A percentile compares a stretch with the other conserved stretches of the same genome.
phyloP scores from a whole-genome alignment of 2,888 invertebrate species.

The Cetonia aurata region DNA sequence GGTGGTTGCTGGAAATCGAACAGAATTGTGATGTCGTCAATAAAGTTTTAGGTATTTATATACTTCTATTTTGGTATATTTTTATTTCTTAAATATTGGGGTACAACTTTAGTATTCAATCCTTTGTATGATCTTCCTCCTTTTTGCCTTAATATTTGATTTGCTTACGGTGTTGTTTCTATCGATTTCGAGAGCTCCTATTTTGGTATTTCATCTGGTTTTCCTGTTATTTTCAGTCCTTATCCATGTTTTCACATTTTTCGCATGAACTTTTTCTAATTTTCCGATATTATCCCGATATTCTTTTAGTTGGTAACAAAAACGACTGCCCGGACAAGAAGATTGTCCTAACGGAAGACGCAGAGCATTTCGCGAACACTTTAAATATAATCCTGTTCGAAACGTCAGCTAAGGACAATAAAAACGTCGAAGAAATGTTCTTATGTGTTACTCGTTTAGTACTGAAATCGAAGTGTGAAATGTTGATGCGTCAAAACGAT shows the following conservation, averaged over 20 bases:
- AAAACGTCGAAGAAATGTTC: constrained; percentile 98
- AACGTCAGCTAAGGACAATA: constrained; percentile 99
- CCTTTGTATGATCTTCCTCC: neutral
- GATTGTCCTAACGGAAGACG: constrained; percentile 97
- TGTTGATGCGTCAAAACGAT: constrained; percentile 79
- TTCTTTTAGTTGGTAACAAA: constrained; percentile 92
- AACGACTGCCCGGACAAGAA: constrained; percentile 95
- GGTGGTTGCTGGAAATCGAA: constrained; percentile 99
- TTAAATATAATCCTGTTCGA: constrained; percentile 98
- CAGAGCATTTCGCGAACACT: constrained; percentile 95
- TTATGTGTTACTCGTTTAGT: constrained; percentile 83
- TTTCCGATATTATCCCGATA: neutral
- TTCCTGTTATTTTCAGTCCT: no score
- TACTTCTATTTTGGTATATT: constrained; percentile 57
- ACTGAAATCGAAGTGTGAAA: constrained; percentile 85
- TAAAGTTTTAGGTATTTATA: constrained; percentile 89
- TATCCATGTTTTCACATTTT: no score
- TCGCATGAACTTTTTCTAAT: neutral
- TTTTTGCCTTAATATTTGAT: no score
- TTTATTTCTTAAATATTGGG: neutral
- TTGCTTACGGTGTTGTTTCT: no score
- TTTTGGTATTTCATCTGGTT: no score
- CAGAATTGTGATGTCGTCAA: constrained; percentile 99
- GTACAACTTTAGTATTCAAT: constrained; percentile 2
- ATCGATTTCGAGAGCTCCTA: no score